Evolutionary conservation across 2,113 vertebrate species (phyloP), one percentile per base, ranked within the genome.

Genomic region (Redunca redunca): DNA sequence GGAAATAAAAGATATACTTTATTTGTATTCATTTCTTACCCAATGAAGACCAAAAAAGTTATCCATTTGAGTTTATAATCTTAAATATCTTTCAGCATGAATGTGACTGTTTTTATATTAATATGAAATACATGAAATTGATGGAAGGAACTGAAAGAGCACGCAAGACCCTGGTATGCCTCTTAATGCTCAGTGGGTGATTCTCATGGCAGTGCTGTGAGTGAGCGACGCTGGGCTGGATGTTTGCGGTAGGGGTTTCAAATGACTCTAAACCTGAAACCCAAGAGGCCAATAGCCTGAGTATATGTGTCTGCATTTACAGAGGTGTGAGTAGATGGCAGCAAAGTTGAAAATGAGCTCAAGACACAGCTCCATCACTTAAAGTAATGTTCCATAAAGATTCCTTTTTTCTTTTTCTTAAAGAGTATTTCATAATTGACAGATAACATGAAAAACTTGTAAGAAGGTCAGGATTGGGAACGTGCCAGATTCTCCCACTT

Each of bases 11-110:
- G n/a, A 40, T 57, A 6, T 8, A 64, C 78, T 96, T 90, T n/a
- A 16, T n/a, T 94, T 90, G 87, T 88, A 48, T 94, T 74, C 50
- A 74, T 92, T 95, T 97, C 25, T 92, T 62, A 92, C 15, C 30
- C 62, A 74, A 14, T 62, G 60, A 94, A 90, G 52, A 62, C 43
- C 52, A 88, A 50, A 88, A 74, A 62, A n/a, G 33, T 88, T 52
- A 83, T 88, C 46, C 9, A 74, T 89, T 94, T 83, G 6, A 86
- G 78, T 53, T 86, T 52, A 33, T 58, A 94, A 90, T 93, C 36
- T 53, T 52, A 62, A 84, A 78, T 87, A 23, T 71, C 91, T 95
- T 91, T 78, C 46, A 74, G 71, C 78, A 64, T 78, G 50, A 86
- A 85, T 83, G 64, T 85, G 10, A 25, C 58, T 78, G 40, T 46